Evolutionary conservation across 2,888 invertebrate species (phyloP).

Genomic region (Thysanoteuthis rhombus): DNA sequence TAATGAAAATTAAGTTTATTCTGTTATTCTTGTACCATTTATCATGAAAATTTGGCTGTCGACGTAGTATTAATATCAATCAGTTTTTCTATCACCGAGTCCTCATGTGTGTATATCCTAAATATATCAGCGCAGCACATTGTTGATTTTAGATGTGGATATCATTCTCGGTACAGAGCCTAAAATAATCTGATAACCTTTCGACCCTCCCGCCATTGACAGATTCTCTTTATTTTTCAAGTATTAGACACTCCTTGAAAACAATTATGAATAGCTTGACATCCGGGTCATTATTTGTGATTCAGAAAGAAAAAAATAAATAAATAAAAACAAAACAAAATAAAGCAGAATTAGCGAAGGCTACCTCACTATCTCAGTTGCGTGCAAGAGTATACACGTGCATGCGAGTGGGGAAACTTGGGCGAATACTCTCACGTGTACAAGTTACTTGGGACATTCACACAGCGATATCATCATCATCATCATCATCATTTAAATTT

Average conservation of each 20-base stretch:
- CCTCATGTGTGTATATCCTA: too few relatives aligned
- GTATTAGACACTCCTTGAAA: neutral
- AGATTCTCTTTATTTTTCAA: neutral
- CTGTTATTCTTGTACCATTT: too few relatives aligned
- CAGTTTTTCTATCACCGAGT: too few relatives aligned
- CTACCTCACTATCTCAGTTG: neutral
- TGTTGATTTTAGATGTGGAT: too few relatives aligned
- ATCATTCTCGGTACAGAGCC: too few relatives aligned
- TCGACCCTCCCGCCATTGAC: neutral
- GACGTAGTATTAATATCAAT: too few relatives aligned
- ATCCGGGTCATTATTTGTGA: neutral
- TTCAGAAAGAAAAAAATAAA: too few relatives aligned
- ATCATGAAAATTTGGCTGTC: too few relatives aligned
- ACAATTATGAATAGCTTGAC: neutral
- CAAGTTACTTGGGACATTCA: neutral
- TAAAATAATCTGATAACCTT: neutral
- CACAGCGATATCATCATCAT: neutral
- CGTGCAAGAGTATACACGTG: neutral
- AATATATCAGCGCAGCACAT: too few relatives aligned
- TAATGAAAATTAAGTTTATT: too few relatives aligned
- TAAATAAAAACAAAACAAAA: too few relatives aligned
- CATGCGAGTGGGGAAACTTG: neutral
- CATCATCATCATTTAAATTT: neutral
- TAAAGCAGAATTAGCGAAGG: neutral
- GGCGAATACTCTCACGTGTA: neutral